Percentiles rank a stretch among this genome's conserved stretches.
These are phyloP conservation scores for Oithona nana DNA, from an alignment of 2,888 invertebrate genomes.

Conservation along the genomic window DNA sequence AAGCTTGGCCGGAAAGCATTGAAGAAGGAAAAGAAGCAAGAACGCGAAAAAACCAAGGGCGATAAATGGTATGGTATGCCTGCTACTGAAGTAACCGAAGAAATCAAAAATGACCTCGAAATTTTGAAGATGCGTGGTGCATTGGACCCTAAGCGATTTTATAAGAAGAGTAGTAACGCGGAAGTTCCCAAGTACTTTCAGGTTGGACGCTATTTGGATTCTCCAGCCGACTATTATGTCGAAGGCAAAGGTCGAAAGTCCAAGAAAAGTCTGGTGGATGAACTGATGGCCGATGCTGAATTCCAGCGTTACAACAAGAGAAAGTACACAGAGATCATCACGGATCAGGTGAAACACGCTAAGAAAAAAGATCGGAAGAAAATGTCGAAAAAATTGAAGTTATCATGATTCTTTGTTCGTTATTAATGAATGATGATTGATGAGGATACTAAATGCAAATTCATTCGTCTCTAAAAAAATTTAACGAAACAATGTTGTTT, in stretches of 20 bases:
- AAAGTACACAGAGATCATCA: slow-evolving; percentile 15
- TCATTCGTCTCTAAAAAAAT: too few relatives aligned
- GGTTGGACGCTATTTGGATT: slow-evolving; percentile 45
- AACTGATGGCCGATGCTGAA: slow-evolving; percentile 69
- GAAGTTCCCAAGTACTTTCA: slow-evolving; percentile 82
- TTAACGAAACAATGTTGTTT: too few relatives aligned
- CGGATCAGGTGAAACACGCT: not conserved
- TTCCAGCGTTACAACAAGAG: slow-evolving; percentile 30
- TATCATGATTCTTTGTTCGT: not conserved
- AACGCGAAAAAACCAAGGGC: slow-evolving; percentile 43
- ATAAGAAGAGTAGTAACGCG: slow-evolving; percentile 74
- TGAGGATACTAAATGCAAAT: not conserved
- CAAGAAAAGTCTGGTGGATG: slow-evolving; percentile 72
- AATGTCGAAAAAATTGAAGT: not conserved
- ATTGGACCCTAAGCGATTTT: slow-evolving; percentile 79
- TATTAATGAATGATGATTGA: not conserved
- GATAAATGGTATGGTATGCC: slow-evolving; percentile 72
- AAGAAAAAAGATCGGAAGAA: not conserved
- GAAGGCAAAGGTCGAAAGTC: slow-evolving; percentile 64
- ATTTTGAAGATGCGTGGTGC: slow-evolving; percentile 78
- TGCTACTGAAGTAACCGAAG: slow-evolving; percentile 71
- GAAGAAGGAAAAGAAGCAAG: slow-evolving; percentile 32
- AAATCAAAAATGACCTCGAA: slow-evolving; percentile 66
- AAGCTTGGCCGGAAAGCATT: not conserved
- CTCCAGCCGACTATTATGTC: slow-evolving; percentile 64